Percentiles rank a stretch among this genome's conserved stretches.
These are phyloP conservation scores for Ammodramus savannarum DNA, from an alignment of 2,113 vertebrate species.

Conservation along the genomic window DNA sequence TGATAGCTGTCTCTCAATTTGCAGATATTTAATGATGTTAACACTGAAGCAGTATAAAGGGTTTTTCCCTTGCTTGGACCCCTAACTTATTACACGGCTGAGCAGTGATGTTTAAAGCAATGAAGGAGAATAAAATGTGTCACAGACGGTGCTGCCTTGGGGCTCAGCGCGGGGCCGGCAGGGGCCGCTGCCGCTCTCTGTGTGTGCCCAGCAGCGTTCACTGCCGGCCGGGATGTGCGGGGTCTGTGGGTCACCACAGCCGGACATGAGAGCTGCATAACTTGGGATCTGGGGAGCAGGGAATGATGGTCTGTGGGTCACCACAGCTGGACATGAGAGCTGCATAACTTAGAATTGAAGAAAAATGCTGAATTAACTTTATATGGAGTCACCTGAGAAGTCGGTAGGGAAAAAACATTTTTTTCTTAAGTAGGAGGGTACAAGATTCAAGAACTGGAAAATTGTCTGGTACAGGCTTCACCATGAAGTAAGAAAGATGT, in stretches of 20 bases:
- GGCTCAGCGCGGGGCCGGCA: not conserved
- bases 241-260: too few species aligned
- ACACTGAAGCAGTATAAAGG: not conserved
- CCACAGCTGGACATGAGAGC: not conserved
- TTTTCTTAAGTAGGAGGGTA: not conserved
- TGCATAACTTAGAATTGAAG: not conserved
- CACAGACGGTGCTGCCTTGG: fast-evolving
- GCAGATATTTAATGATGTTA: not conserved
- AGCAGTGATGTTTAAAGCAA: not conserved
- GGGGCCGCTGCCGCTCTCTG: not conserved
- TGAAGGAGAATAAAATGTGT: fast-evolving
- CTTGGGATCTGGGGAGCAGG: too few species aligned
- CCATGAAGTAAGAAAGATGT: not conserved
- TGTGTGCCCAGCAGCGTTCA: fast-evolving
- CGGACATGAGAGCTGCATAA: not conserved
- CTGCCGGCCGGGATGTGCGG: not conserved
- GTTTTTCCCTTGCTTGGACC: fast-evolving
- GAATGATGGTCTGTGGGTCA: too few species aligned
- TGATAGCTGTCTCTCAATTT: not conserved
- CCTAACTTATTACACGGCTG: not conserved
- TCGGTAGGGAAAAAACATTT: not conserved
- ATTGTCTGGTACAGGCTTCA: not conserved
- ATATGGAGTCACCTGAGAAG: not conserved
- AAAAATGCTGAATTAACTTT: not conserved
- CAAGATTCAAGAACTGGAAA: not conserved